These are phyloP conservation scores for Odobenus rosmarus DNA, from an alignment of 2,113 vertebrate species.

Conservation along the genomic window DNA sequence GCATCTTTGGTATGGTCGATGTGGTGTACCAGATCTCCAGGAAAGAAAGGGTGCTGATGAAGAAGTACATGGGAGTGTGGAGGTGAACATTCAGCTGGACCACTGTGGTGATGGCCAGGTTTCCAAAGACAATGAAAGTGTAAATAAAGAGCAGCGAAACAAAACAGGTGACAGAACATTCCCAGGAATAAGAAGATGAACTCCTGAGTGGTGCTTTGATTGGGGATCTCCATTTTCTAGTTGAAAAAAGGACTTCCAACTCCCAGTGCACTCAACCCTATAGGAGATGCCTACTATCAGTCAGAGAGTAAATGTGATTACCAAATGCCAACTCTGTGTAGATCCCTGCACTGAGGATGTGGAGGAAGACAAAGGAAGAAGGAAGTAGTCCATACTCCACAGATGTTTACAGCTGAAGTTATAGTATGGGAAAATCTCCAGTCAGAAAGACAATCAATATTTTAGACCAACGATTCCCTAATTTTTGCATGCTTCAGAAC, in stretches of 20 bases:
- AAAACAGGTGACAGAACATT: constrained; percentile 64
- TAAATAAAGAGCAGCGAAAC: constrained; percentile 64
- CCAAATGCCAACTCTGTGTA: background rate
- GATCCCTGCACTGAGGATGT: background rate
- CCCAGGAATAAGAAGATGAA: constrained; percentile 64
- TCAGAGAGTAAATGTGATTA: background rate
- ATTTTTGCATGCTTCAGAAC: background rate
- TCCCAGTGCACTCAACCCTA: background rate
- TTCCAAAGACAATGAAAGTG: constrained; percentile 64
- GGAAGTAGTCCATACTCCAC: background rate
- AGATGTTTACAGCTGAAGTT: background rate
- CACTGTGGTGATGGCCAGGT: constrained; percentile 64
- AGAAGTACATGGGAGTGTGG: constrained; percentile 74
- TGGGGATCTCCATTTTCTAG: constrained; percentile 51
- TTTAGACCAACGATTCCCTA: background rate
- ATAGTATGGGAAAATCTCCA: background rate
- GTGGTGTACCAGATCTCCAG: constrained; percentile 77
- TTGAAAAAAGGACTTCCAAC: background rate
- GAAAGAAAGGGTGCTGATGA: constrained; percentile 64
- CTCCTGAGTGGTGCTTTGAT: constrained; percentile 30
- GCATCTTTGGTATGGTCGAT: constrained; percentile 67
- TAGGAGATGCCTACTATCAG: background rate
- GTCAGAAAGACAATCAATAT: background rate
- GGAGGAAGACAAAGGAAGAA: background rate
- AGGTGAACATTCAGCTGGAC: constrained; percentile 60